phyloP scores from a whole-genome alignment of 2,888 invertebrate species.

The Macrosiphum euphorbiae region DNA sequence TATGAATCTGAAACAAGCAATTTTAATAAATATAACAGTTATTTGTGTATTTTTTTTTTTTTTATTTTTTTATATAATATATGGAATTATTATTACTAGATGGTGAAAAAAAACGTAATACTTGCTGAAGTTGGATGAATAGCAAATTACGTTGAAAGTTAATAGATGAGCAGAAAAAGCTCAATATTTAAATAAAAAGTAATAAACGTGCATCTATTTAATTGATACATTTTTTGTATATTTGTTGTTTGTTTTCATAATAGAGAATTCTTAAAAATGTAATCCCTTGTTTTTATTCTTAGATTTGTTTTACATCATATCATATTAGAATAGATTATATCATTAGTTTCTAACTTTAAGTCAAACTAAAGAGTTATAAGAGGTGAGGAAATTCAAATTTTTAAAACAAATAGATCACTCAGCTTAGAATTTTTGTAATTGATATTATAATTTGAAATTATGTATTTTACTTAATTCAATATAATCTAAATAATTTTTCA shows the following conservation, averaged over 20 bases:
- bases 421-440: neutral
- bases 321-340: neutral
- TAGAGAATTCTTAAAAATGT: neutral
- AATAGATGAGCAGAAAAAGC: neutral
- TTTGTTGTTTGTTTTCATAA: neutral
- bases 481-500: neutral
- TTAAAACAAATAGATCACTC: neutral
- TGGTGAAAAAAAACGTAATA: neutral
- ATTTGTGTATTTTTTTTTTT: neutral
- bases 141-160: neutral
- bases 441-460: neutral
- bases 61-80: neutral
- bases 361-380: neutral
- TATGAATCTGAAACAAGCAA: constrained; percentile 50
- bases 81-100: neutral
- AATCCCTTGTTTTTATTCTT: neutral
- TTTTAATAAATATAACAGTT: neutral
- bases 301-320: neutral
- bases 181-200: neutral
- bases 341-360: neutral
- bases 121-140: neutral
- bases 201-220: too few species aligned
- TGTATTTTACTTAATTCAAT: neutral
- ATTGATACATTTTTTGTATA: neutral
- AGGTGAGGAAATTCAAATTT: neutral